Base-by-base conservation (phyloP, 2,888 invertebrate genomes). In the Cerceris rybyensis region DNA sequence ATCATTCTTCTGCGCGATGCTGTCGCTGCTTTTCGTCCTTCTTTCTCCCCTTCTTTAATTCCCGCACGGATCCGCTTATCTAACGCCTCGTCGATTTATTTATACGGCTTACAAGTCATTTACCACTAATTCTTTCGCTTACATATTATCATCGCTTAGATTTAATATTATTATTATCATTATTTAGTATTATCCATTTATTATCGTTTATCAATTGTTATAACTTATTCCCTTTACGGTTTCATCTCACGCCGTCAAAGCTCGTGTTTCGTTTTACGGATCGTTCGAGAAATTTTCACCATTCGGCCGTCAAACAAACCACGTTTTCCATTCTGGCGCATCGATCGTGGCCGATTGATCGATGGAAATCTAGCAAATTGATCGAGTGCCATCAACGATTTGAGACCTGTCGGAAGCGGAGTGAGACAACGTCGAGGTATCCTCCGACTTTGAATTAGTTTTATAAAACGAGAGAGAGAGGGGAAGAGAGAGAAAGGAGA, bases 111-210 rank as follows among this genome's bases (percentile, higher is more conserved):
- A 54, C 28, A 28, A 28, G 28, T 28, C 59, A 14, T 50, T 13
- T 64, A 42, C 52, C 43, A 11, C 63, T 59, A 74, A 7, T 55
- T 57, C 41, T 68, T 57, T 42, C 52, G 57, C 54, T 63, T 67
- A n/a, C 17, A 63, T 50, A 65, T 66, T 28, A 39, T 52, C 54
- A 42, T 14, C 17, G 7, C 49, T 63, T 64, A 72, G 68, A n/a
- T 58, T 28, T 28, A 28, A 28, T 81, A 61, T 54, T 54, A 61
- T 72, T 68, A 65, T 46, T 59, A 68, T 57, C 70, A 61, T 77
- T 28, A 28, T 28, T 28, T 28, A 28, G 28, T 28, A 28, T 28
- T 28, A 75, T 75, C 68, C 81, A 74, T 70, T 81, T 65, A 72
- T 43, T 63, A 52, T 71, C 63, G 49, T 54, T 75, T 72, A 70